Conservation (phyloP, 2,113 vertebrate genomes). For the Canis aureus region DNA sequence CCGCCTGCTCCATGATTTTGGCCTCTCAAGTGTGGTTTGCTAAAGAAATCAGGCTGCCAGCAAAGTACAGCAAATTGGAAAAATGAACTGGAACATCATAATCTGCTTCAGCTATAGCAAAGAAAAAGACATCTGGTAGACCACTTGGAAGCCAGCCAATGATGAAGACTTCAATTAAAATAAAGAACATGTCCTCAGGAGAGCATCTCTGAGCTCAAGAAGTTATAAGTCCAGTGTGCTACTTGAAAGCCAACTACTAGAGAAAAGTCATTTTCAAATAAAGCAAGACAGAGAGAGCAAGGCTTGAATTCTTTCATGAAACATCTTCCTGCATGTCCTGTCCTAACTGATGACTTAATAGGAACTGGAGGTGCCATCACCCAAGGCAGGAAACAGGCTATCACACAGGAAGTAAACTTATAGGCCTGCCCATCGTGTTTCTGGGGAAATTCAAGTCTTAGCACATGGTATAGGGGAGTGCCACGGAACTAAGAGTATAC, state of each 20-base stretch:
- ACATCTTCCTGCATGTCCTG: not conserved
- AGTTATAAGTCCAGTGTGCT: slow-evolving; percentile 83
- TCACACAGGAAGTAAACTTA: not conserved
- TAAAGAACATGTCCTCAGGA: slow-evolving; percentile 90
- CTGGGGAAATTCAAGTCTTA: not conserved
- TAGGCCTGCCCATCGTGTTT: not conserved
- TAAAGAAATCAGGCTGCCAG: slow-evolving; percentile 87
- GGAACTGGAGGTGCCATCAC: not conserved
- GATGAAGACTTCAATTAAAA: slow-evolving; percentile 89
- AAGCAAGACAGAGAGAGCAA: slow-evolving; percentile 55
- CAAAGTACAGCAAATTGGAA: slow-evolving; percentile 79
- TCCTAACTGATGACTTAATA: slow-evolving; percentile 46
- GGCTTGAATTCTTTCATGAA: slow-evolving; percentile 55
- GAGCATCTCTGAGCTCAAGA: slow-evolving; percentile 84
- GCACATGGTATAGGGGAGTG: not conserved
- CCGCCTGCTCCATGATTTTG: slow-evolving; percentile 68
- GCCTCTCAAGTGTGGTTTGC: slow-evolving; percentile 85
- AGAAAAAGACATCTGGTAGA: slow-evolving; percentile 91
- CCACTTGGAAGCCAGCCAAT: slow-evolving; percentile 89
- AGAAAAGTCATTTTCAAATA: slow-evolving; percentile 76
- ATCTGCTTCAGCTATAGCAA: slow-evolving; percentile 86
- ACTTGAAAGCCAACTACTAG: slow-evolving; percentile 82
- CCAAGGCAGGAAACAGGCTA: not conserved
- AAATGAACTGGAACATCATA: slow-evolving; percentile 89
- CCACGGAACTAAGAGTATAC: not conserved